Base-by-base conservation (phyloP, 2,888 invertebrate species). In the Phyllotreta striolata region DNA sequence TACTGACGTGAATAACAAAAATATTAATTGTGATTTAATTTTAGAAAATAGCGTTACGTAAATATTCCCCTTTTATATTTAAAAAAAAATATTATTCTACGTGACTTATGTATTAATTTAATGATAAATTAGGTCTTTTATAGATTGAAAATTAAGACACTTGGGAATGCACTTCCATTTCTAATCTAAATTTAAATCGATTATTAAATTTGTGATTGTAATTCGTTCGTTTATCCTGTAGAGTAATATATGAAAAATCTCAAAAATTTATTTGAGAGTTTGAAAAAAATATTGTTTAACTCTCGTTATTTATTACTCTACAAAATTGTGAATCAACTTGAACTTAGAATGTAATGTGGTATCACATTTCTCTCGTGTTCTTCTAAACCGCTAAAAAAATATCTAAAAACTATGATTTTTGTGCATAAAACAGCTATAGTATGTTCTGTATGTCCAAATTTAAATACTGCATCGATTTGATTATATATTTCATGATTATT, bases 381-480 rank as follows among this genome's bases (percentile, higher is more conserved):
- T 44, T 34, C 55, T 54, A 65, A 57, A 49, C 44, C 58, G 61
- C 52, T 44, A n/a, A 55, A 7, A 54, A 44, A 5, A 38, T 14
- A 8, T 51, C 49, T 61, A 54, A 44, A 37, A 58, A 44, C 56
- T 65, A 65, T 54, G 10, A 34, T 46, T 13, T 66, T 68, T 68
- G 67, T 55, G 66, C 67, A 58, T 63, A 43, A 66, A 62, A 68
- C 67, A 63, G 65, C 65, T 59, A 61, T 57, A 47, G 39, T 9
- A 55, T 49, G 24, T 3, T 49, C 49, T 12, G 4, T 24, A 24
- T 24, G 24, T 24, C 24, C 24, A 24, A 24, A 24, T 24, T 24
- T 3, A 24, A 24, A 24, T 24, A 24, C 4, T 24, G 24, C 4
- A 24, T 24, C 24, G 24, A 24, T 24, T 24, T 24, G 24, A 24